phyloP scores from a whole-genome alignment of 92 coral and sea anemone genomes.

The Porites divaricata region DNA sequence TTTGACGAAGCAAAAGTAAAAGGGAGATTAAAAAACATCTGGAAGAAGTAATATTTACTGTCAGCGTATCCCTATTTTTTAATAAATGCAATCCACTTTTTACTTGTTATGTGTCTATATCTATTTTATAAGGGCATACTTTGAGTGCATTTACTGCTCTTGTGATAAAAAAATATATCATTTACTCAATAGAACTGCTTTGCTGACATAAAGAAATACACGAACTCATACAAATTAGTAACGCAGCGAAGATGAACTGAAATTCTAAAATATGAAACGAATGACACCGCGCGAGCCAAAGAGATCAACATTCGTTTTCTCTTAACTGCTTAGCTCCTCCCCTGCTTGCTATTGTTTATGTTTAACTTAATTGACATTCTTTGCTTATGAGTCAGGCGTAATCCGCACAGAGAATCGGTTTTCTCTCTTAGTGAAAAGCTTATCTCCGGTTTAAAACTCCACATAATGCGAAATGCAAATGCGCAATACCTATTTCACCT shows the following conservation, averaged over 20 bases:
- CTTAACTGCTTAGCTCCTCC: slow-evolving; percentile 8
- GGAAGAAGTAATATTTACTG: no score
- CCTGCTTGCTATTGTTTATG: neutral
- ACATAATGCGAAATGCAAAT: no score
- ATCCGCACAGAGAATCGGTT: neutral
- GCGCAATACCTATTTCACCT: neutral
- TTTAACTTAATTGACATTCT: neutral
- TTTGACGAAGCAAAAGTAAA: no score
- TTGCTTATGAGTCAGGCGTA: neutral
- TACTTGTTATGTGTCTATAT: neutral
- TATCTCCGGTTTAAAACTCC: neutral
- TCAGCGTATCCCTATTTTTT: no score
- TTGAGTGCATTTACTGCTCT: neutral
- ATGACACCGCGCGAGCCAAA: neutral
- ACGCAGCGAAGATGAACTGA: neutral
- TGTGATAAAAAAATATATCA: no score
- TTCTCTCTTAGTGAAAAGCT: neutral
- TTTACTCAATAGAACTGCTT: neutral
- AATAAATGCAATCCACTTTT: neutral
- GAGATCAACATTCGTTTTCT: slow-evolving; percentile 12
- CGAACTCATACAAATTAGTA: neutral
- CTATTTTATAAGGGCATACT: neutral
- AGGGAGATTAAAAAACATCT: no score
- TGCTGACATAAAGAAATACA: neutral
- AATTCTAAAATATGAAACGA: neutral